Evolutionary conservation across 2,797 vertebrate genomes (phyloP).

Genomic region (Chelonia mydas): DNA sequence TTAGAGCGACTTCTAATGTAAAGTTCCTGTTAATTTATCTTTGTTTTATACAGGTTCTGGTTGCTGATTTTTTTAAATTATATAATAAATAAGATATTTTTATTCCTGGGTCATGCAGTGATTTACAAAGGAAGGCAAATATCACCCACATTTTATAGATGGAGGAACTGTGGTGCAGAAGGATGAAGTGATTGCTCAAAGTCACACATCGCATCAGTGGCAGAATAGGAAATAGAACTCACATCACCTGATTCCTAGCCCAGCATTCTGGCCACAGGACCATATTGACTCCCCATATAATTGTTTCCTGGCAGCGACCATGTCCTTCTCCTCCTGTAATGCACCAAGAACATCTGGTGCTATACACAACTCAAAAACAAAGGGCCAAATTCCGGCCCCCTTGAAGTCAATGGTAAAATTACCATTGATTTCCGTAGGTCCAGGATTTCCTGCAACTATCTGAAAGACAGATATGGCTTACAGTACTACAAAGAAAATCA

Average conservation of each 20-base stretch:
- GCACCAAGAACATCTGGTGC: background rate
- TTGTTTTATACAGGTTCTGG: background rate
- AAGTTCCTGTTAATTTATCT: background rate
- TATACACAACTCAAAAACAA: background rate
- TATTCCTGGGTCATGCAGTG: background rate
- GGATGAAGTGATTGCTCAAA: background rate
- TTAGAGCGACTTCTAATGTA: background rate
- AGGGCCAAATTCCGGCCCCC: slow-evolving; percentile 11
- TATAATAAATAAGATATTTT: background rate
- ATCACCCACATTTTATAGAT: background rate
- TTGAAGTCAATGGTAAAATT: slow-evolving; percentile 26
- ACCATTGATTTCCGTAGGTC: background rate
- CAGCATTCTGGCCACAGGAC: background rate
- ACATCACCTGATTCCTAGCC: background rate
- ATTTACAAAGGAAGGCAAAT: background rate
- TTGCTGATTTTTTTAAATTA: background rate
- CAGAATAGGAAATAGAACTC: background rate
- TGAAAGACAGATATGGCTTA: slow-evolving; percentile 30
- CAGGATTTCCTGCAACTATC: slow-evolving; percentile 18
- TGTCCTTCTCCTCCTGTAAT: background rate
- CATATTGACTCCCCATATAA: background rate
- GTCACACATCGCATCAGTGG: background rate
- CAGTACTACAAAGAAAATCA: background rate
- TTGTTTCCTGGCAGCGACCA: background rate
- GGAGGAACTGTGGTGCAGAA: background rate